A percentile compares a stretch with the other conserved stretches of the same genome.
Evolutionary conservation across 2,888 invertebrate genomes (phyloP).

Genomic region (Pristionchus fissidentatus): DNA sequence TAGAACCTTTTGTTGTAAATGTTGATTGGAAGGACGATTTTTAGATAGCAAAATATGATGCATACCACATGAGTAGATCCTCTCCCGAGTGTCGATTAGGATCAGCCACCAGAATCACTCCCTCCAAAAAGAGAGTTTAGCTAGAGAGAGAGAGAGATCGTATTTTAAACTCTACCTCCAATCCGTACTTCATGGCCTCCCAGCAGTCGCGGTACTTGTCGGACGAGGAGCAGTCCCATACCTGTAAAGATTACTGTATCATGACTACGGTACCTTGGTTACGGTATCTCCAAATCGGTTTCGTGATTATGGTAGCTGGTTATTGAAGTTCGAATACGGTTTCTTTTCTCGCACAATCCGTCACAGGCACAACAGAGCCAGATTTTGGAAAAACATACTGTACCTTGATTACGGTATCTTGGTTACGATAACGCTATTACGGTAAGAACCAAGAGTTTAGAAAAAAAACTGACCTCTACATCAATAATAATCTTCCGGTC

Average conservation of each 20-base stretch:
- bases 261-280: neutral
- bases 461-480: constrained; percentile 82
- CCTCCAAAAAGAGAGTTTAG: too few relatives aligned
- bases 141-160: too few relatives aligned
- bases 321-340: neutral
- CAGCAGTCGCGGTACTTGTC: constrained; percentile 80
- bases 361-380: too few relatives aligned
- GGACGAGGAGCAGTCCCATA: constrained; percentile 64
- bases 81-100: constrained; percentile 76
- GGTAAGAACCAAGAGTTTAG: constrained; percentile 72
- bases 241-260: neutral
- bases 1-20: too few relatives aligned
- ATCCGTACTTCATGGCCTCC: constrained; percentile 84
- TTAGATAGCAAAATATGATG: too few relatives aligned
- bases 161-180: too few relatives aligned
- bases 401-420: too few relatives aligned
- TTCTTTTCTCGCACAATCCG: neutral
- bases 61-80: constrained; percentile 70
- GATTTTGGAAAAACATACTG: too few relatives aligned
- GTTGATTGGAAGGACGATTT: too few relatives aligned
- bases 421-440: neutral
- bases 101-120: constrained; percentile 84
- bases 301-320: too few relatives aligned
- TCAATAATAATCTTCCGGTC: constrained; percentile 81
- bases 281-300: too few relatives aligned